Evolutionary conservation across 2,113 vertebrate species (phyloP), one percentile per base, ranked within the genome.

Genomic region (Pluvialis apricaria): DNA sequence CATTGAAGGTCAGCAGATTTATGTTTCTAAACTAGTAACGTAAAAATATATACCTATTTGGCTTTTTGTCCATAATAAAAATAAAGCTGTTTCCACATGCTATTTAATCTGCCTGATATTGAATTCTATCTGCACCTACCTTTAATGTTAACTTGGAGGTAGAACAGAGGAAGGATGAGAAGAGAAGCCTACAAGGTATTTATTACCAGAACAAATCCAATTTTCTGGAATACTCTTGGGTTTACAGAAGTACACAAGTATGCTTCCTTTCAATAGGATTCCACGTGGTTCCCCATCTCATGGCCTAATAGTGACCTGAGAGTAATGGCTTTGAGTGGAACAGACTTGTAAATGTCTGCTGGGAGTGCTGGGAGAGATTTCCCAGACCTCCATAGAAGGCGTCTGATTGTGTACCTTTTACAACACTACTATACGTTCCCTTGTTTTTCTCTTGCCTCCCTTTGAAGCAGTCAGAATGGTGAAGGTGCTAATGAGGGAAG

Each of bases 221-320:
- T 81, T 72, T 94, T 81, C 49, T 72, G 10, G 75, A 88, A 80
- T 57, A 60, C 72, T 47, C 16, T 32, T 89, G 29, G 19, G 52
- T 6, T 72, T 42, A 31, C 1, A 0, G 19, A 89, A 55, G n/a
- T 52, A 73, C 0, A 0, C 11, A 93, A 47, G 24, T 31, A 14
- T 22, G 17, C 16, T 75, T 82, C 32, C 25, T 81, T 75, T 40
- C 86, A 29, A 49, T 10, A 78, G 32, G 15, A 94, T 31, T 89
- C 28, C 8, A 32, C 22, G 32, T 28, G 10, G 9, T 69, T 24
- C 18, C 42, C 47, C 73, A 62, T 20, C 34, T 75, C 38, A 81
- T 66, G 19, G 14, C 11, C 31, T 75, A 40, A 75, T 18, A 84
- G 15, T 49, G 65, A 66, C 28, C 40, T 49, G 7, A 87, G n/a